Evolutionary conservation across 2,797 vertebrate genomes (phyloP).

Genomic region (Apogon talboti): DNA sequence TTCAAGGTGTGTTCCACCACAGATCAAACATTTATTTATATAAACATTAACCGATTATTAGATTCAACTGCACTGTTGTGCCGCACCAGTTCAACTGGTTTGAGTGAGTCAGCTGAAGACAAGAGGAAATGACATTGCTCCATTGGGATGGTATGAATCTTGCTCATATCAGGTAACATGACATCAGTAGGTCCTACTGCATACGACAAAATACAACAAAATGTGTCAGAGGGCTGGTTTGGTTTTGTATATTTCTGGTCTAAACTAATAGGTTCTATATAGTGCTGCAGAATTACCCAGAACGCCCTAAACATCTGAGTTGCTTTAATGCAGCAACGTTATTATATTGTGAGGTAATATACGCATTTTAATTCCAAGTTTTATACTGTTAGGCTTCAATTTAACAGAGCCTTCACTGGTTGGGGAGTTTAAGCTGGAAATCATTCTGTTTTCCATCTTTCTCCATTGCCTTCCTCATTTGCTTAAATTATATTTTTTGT

Average conservation of each 20-base stretch:
- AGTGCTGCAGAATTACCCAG: not conserved
- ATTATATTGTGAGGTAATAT: slow-evolving; percentile 14
- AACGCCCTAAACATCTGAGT: slow-evolving; percentile 18
- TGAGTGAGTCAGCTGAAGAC: slow-evolving; percentile 26
- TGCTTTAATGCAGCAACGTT: slow-evolving; percentile 11
- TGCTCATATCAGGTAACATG: slow-evolving; percentile 5
- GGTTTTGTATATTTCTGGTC: not conserved
- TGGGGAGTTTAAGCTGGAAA: slow-evolving; percentile 11
- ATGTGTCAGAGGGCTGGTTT: not conserved
- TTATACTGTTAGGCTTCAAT: not conserved
- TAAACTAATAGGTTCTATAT: not conserved
- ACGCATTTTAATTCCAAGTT: slow-evolving; percentile 14
- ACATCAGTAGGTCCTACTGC: not conserved
- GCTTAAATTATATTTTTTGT: slow-evolving; percentile 20
- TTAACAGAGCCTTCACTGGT: slow-evolving; percentile 1
- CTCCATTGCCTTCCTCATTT: slow-evolving; percentile 15
- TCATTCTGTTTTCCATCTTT: slow-evolving; percentile 11
- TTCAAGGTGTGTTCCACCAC: not conserved
- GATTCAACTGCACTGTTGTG: slow-evolving; percentile 25
- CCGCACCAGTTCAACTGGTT: not conserved
- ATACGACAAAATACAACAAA: not conserved
- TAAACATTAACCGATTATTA: slow-evolving; percentile 30
- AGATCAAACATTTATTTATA: slow-evolving; percentile 16
- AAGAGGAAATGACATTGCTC: slow-evolving; percentile 48
- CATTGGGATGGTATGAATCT: slow-evolving; percentile 23